A percentile compares a stretch with the other conserved stretches of the same genome.
Evolutionary conservation across 2,888 invertebrate species (phyloP).

Genomic region (Chesias legatella): DNA sequence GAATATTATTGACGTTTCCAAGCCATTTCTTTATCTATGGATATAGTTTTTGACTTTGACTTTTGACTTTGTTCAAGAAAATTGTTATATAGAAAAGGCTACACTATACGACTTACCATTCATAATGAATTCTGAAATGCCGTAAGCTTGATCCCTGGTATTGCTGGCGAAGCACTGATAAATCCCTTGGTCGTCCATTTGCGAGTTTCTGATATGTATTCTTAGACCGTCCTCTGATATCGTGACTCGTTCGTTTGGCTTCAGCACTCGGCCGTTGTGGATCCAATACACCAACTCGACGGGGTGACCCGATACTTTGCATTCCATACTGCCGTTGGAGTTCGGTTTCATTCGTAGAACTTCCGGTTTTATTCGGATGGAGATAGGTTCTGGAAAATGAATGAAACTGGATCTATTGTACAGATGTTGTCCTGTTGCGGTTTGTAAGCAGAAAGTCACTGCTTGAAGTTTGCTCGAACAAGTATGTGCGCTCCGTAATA

Average conservation of each 20-base stretch:
- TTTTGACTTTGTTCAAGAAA: too few species aligned
- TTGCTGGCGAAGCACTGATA: constrained; percentile 95
- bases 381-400: constrained; percentile 83
- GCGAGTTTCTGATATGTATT: constrained; percentile 83
- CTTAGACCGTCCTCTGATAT: constrained; percentile 71
- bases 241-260: constrained; percentile 80
- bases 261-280: constrained; percentile 86
- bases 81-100: too few species aligned
- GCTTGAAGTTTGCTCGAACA: too few species aligned
- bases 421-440: constrained; percentile 10
- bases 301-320: constrained; percentile 93
- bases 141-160: constrained; percentile 91
- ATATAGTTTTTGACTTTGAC: too few species aligned
- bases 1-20: too few species aligned
- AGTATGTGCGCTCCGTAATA: too few species aligned
- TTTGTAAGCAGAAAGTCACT: too few species aligned
- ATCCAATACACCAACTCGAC: constrained; percentile 89
- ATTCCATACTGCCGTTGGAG: constrained; percentile 91
- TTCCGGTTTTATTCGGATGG: constrained; percentile 89
- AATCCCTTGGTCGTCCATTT: constrained; percentile 92
- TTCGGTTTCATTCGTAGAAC: constrained; percentile 90
- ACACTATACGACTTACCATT: constrained; percentile 84
- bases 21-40: too few species aligned
- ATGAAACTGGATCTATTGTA: constrained; percentile 12
- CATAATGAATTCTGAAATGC: constrained; percentile 88